Evolutionary conservation across 2,797 vertebrate species (phyloP), one percentile per base, ranked within the genome.

Genomic region (Gorsachius magnificus): DNA sequence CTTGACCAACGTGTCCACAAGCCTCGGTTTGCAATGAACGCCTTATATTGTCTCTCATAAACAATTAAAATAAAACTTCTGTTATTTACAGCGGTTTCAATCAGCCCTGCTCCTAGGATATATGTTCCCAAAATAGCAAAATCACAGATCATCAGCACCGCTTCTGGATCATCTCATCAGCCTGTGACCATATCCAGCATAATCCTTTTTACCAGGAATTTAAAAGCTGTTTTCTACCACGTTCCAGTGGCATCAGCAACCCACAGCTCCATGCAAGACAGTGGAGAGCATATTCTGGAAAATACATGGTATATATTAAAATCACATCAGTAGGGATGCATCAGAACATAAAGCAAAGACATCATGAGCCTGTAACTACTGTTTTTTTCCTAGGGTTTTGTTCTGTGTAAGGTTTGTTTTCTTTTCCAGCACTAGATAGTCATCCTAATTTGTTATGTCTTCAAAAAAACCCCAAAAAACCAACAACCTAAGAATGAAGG

Each of bases 401-500:
- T 36, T 80, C 60, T 36, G n/a, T 11, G 11, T 72, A 45, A 69
- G 19, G 16, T 11, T 18, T 46, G 22, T 51, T 48, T 50, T 31
- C 21, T 31, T 25, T 2, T 9, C 13, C n/a, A 56, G 36, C 15
- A 61, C 31, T 74, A 83, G 8, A 9, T 35, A 89, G 35, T 50
- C n/a, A 57, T 81, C 25, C 36, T 85, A 85, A 87, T 93, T 91
- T 89, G 51, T 83, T 92, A 93, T 31, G 46, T 85, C 75, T 87
- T 63, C 7, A 16, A 69, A 65, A 43, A 38, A 43, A 16, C 65
- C 11, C 10, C 16, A 18, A 45, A 45, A 45, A 45, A 45, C 7
- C 43, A 46, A 29, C 53, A 88, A 79, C 20, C 38, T 71, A 31
- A 50, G 68, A 86, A 85, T 50, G 71, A 89, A 92, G 16, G 51